These are phyloP conservation scores for Oscheius sp. DNA, from an alignment of 1,140 invertebrate species.

Conservation along the genomic window DNA sequence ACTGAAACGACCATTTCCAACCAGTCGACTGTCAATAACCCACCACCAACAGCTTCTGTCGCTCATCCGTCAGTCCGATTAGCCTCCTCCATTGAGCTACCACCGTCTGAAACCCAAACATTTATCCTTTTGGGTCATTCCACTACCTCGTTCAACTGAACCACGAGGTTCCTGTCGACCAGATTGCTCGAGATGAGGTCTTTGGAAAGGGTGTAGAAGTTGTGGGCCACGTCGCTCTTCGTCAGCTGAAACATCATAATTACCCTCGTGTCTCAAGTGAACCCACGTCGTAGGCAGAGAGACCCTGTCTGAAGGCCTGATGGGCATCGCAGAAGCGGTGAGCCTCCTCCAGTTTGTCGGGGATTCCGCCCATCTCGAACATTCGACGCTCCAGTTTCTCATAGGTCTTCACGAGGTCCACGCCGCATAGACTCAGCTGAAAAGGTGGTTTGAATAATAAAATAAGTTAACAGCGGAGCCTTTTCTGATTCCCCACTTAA, in stretches of 20 bases:
- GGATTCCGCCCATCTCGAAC: not conserved
- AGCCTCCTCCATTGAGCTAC: not conserved
- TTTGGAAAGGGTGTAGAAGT: not conserved
- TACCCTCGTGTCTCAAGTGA: too few relatives aligned
- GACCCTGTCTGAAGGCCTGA: too few relatives aligned
- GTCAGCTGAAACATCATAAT: not conserved
- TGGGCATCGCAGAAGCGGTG: too few relatives aligned
- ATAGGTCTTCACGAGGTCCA: not conserved
- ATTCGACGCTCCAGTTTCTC: not conserved
- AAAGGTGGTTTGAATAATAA: not conserved
- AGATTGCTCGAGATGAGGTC: not conserved
- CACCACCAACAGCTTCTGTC: slow-evolving; percentile 5
- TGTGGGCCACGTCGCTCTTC: not conserved
- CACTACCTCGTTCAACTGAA: slow-evolving; percentile 1
- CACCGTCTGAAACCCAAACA: too few relatives aligned
- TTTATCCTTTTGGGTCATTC: too few relatives aligned
- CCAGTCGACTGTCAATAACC: too few relatives aligned
- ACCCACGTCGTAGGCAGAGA: too few relatives aligned
- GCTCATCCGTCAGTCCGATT: slow-evolving; percentile 5
- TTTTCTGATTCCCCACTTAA: too few relatives aligned
- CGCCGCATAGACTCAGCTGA: not conserved
- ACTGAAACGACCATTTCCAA: too few relatives aligned
- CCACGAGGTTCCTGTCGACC: not conserved
- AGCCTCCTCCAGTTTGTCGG: not conserved
- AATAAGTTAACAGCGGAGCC: too few relatives aligned